A percentile compares a stretch with the other conserved stretches of the same genome.
Evolutionary conservation across 1,140 invertebrate species (phyloP).

Genomic region (Dendrolimus punctatus): DNA sequence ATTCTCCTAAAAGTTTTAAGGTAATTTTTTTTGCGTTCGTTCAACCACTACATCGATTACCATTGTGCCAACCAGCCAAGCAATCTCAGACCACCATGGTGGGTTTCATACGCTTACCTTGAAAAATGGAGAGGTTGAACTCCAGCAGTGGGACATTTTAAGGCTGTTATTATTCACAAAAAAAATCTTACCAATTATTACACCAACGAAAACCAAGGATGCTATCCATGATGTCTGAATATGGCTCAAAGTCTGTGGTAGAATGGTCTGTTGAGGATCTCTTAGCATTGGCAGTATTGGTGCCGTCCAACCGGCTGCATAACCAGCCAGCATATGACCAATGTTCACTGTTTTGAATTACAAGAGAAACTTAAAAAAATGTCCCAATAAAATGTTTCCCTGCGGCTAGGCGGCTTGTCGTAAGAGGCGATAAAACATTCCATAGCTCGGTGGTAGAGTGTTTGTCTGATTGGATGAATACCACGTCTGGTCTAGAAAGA

Average conservation of each 20-base stretch:
- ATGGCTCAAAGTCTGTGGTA: conserved; percentile 27
- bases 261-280: conserved; percentile 19
- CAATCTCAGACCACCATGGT: too few relatives aligned
- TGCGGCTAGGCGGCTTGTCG: too few relatives aligned
- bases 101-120: too few relatives aligned
- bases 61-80: too few relatives aligned
- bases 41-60: too few relatives aligned
- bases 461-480: too few relatives aligned
- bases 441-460: too few relatives aligned
- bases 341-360: conserved; percentile 28
- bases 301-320: conserved; percentile 43
- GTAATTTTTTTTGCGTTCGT: too few relatives aligned
- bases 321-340: conserved; percentile 39
- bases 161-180: conserved; percentile 4
- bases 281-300: conserved; percentile 40
- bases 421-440: too few relatives aligned
- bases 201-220: conserved; percentile 36
- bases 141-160: not conserved
- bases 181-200: conserved; percentile 31
- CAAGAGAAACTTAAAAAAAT: conserved; percentile 10
- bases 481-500: too few relatives aligned
- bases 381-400: too few relatives aligned
- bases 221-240: conserved; percentile 35
- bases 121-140: conserved; percentile 4
- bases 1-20: too few relatives aligned